phyloP scores from a whole-genome alignment of 2,888 invertebrate species.

The Pseudococcus viburni region DNA sequence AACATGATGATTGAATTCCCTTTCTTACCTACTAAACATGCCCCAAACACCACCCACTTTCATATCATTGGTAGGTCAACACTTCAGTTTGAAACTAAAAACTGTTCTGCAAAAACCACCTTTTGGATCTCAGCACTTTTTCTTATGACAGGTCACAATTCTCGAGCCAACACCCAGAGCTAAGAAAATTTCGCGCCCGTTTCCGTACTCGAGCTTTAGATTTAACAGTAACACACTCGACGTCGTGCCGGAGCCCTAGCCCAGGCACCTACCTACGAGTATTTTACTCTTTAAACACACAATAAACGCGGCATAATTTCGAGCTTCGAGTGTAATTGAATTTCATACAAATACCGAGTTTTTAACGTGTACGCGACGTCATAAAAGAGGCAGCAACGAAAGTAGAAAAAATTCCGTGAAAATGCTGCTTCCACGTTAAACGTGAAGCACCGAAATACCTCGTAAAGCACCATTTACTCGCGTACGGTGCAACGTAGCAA shows the following conservation, averaged over 20 bases:
- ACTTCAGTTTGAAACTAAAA: too few species aligned
- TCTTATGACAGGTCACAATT: too few species aligned
- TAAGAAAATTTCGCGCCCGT: slow-evolving; percentile 13
- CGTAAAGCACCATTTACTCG: slow-evolving; percentile 15
- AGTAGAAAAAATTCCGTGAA: slow-evolving; percentile 27
- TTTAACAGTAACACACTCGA: neutral
- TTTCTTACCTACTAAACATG: too few species aligned
- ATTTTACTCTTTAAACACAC: neutral
- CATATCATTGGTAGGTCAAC: too few species aligned
- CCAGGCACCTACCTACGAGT: neutral
- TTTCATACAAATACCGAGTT: slow-evolving; percentile 18
- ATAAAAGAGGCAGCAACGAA: neutral
- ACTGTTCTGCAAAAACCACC: too few species aligned
- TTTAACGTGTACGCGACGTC: slow-evolving; percentile 9
- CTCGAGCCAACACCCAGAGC: neutral
- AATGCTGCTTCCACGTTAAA: slow-evolving; percentile 15
- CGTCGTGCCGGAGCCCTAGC: neutral
- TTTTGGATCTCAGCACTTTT: too few species aligned
- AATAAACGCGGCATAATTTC: neutral
- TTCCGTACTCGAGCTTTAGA: neutral
- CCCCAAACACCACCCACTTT: too few species aligned
- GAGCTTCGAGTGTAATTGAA: slow-evolving; percentile 11
- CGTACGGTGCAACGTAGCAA: neutral
- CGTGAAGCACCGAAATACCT: slow-evolving; percentile 6
- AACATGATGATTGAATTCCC: too few species aligned